Evolutionary conservation across 2,113 vertebrate species (phyloP).

Genomic region (Cnemophilus loriae): DNA sequence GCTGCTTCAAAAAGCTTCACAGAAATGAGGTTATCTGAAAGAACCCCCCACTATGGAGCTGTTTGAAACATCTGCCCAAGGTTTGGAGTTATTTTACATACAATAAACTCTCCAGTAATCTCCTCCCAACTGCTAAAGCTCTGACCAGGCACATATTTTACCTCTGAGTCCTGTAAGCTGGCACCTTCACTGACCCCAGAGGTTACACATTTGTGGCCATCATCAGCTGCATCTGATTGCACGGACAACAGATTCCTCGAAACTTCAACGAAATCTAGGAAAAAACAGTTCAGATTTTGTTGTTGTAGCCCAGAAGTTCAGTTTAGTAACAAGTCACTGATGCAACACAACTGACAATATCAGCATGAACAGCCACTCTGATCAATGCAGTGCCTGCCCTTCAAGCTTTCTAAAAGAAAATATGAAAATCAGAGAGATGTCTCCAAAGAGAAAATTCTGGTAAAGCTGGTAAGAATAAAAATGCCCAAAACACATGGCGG

Average conservation of each 20-base stretch:
- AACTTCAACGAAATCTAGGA: constrained; percentile 80
- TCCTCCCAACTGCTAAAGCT: neutral
- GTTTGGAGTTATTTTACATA: neutral
- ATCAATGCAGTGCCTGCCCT: neutral
- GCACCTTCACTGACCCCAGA: constrained; percentile 60
- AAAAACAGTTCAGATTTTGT: neutral
- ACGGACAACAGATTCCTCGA: constrained; percentile 76
- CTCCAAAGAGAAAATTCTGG: neutral
- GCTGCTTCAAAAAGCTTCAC: neutral
- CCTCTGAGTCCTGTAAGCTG: constrained; percentile 69
- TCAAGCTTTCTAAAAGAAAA: neutral
- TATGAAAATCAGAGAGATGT: neutral
- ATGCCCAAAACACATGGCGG: neutral
- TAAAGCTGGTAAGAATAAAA: neutral
- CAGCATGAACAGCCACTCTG: neutral
- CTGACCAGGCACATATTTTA: neutral
- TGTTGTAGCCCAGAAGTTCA: neutral
- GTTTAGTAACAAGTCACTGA: neutral
- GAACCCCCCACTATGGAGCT: neutral
- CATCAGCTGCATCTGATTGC: constrained; percentile 64
- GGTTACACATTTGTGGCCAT: neutral
- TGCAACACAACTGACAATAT: neutral
- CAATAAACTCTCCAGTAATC: neutral
- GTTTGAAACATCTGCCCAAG: neutral
- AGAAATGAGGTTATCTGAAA: neutral